Percentiles rank a stretch among this genome's conserved stretches.
These are phyloP conservation scores for Xerus rutilus DNA, from an alignment of 2,797 vertebrate species.

Conservation along the genomic window DNA sequence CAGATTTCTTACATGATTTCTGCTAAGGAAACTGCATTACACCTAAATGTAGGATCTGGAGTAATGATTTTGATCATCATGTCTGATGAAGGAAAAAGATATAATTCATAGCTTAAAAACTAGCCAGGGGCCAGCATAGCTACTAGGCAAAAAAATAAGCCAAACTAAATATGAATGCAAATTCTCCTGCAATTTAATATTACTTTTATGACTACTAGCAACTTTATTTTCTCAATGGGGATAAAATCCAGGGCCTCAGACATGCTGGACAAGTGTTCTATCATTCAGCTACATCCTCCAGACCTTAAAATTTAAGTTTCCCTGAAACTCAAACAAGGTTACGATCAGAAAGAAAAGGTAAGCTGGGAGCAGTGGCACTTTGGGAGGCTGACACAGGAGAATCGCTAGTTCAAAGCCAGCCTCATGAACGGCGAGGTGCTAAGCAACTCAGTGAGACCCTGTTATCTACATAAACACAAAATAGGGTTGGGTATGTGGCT, in stretches of 20 bases:
- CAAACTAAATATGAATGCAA: neutral
- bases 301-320: neutral
- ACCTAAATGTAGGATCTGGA: neutral
- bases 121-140: neutral
- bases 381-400: too few species aligned
- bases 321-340: neutral
- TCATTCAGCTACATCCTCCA: neutral
- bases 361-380: too few species aligned
- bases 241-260: too few species aligned
- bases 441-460: too few species aligned
- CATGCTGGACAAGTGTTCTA: neutral
- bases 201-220: conserved; percentile 17
- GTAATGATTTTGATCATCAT: conserved; percentile 18
- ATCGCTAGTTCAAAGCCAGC: too few species aligned
- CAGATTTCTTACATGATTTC: neutral
- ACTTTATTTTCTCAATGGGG: neutral
- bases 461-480: too few species aligned
- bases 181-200: conserved; percentile 38
- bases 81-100: neutral
- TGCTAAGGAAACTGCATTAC: conserved; percentile 12
- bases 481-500: too few species aligned
- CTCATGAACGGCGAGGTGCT: too few species aligned
- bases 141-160: conserved; percentile 37
- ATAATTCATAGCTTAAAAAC: conserved; percentile 34
- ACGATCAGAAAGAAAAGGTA: neutral